Conservation (phyloP, 1,140 invertebrate genomes). For the Drosophila tropicalis region DNA sequence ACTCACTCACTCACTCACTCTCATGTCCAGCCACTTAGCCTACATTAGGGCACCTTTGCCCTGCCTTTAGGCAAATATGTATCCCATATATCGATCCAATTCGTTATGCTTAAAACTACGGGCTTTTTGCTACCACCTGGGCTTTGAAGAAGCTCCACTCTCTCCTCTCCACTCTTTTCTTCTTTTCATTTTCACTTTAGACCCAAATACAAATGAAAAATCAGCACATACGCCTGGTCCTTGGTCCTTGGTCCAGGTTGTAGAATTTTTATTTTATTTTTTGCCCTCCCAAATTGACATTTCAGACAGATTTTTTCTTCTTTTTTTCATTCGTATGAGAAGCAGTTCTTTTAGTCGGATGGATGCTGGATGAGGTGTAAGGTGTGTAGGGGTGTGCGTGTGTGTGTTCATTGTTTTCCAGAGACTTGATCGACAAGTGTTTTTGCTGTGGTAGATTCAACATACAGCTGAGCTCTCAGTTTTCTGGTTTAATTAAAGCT, state of each 20-base stretch:
- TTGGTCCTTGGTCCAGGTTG: constrained; percentile 42
- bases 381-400: not conserved
- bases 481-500: constrained; percentile 46
- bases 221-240: constrained; percentile 41
- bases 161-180: not conserved
- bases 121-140: constrained; percentile 29
- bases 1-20: constrained; percentile 13
- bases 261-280: constrained; percentile 52
- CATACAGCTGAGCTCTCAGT: constrained; percentile 16
- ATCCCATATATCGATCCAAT: constrained; percentile 72
- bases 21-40: constrained; percentile 59
- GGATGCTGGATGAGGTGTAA: not conserved
- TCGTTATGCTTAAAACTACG: constrained; percentile 74
- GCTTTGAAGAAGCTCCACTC: not conserved
- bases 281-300: constrained; percentile 59
- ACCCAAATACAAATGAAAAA: constrained; percentile 62
- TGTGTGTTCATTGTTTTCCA: constrained; percentile 35
- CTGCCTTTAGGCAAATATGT: constrained; percentile 61
- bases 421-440: constrained; percentile 50
- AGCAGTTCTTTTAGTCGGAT: constrained; percentile 23
- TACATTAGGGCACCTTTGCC: constrained; percentile 55
- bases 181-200: constrained; percentile 26
- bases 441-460: constrained; percentile 27
- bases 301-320: constrained; percentile 45
- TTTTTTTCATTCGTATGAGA: constrained; percentile 17